A percentile compares a stretch with the other conserved stretches of the same genome.
Conservation (phyloP, 2,113 vertebrate genomes). For the Panthera tigris region DNA sequence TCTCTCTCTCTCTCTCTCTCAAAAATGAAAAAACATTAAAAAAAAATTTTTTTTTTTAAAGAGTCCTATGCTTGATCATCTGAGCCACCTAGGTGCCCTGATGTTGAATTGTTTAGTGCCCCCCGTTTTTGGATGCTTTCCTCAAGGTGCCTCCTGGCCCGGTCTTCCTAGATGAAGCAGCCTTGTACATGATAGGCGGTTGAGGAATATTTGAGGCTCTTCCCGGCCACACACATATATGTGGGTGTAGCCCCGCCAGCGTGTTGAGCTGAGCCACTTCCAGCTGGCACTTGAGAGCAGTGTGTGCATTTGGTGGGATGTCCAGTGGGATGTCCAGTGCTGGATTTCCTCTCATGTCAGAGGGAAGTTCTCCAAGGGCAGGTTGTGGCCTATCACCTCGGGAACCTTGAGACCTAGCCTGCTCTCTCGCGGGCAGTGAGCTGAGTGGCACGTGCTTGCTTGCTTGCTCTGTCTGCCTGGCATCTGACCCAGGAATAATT, state of each 20-base stretch:
- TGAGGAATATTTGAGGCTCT: neutral
- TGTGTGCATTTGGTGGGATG: neutral
- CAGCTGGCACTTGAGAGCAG: neutral
- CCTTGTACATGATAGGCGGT: neutral
- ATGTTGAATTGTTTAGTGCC: neutral
- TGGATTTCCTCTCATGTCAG: neutral
- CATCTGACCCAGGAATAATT: neutral
- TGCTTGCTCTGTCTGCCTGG: neutral
- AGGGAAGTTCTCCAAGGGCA: neutral
- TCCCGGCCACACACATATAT: neutral
- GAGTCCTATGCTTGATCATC: no score
- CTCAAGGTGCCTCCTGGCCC: neutral
- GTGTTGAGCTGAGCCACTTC: constrained; percentile 32
- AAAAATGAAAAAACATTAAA: no score
- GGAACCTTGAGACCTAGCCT: neutral
- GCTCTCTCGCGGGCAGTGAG: neutral
- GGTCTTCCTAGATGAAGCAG: neutral
- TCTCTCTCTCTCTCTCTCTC: no score
- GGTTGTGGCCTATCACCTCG: neutral
- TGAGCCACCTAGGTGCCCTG: no score
- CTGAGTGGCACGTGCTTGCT: neutral
- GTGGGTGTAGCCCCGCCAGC: neutral
- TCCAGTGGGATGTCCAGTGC: neutral
- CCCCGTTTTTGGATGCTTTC: neutral
- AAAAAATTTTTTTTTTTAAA: no score